Base-by-base conservation (phyloP, 2,797 vertebrate species). In the Gephyroberyx darwinii region DNA sequence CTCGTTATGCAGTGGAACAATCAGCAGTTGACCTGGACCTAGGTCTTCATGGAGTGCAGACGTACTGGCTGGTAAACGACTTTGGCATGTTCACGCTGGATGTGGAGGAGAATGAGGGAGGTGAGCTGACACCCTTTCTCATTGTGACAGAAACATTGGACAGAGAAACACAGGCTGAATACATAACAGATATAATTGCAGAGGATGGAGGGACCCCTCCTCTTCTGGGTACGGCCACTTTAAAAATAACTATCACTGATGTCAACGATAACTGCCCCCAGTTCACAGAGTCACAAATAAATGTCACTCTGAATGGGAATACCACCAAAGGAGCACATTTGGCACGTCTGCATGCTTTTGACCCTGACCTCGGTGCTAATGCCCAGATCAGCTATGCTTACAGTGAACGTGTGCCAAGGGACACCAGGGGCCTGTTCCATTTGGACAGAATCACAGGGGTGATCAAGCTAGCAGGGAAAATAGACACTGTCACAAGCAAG, bases 251-350 rank as follows among this genome's bases (percentile, higher is more conserved):
- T 66, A 96, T 99, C 85, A 95, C 94, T 0, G 98, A 99, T 71
- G 91, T 99, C 71, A 99, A 99, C 33, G 98, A 99, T 91, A 99
- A 99, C 82, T 99, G 98, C 58, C 98, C 98, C 5, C 92, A 94
- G 64, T 99, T 99, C 86, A 85, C 71, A 0, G 92, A 97, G 74
- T 94, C 95, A 0, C 95, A 96, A 68, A 86, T 98, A 74, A 97
- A 96, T 0, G 35, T 96, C 72, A 98, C 96, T 4, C 81, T 99
- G 48, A 93, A 93, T 77, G 96, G 96, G 54, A 99, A 99, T 84
- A 90, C 94, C 67, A 96, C 94, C 35, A 93, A 94, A 79, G 97
- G 96, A 62, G 90, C 93, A 8, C 94, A 92, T 0, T 83, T 99
- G 84, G 92, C 95, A 31, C 91, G 84, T 58, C 92, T 98, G 48